phyloP scores from a whole-genome alignment of 2,888 invertebrate genomes.

The Oegoconia quadripuncta region DNA sequence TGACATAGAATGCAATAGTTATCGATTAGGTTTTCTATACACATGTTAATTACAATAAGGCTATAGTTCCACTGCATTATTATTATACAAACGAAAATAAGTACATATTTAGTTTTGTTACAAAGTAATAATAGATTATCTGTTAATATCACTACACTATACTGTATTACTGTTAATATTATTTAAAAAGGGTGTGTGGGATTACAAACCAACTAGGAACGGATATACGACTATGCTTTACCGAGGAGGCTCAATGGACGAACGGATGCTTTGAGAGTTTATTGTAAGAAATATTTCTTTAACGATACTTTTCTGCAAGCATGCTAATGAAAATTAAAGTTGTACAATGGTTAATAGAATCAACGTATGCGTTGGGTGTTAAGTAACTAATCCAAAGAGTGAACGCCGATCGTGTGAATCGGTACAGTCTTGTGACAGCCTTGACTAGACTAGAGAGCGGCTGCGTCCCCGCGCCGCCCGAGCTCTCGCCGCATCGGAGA shows the following conservation, averaged over 20 bases:
- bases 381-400: conserved; percentile 61
- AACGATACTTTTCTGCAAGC: conserved; percentile 49
- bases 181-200: conserved; percentile 62
- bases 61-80: conserved; percentile 48
- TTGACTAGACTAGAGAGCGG: conserved; percentile 31
- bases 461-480: conserved; percentile 13
- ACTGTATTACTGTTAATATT: conserved; percentile 37
- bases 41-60: conserved; percentile 63
- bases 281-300: conserved; percentile 47
- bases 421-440: conserved; percentile 35
- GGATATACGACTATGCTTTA: conserved; percentile 50
- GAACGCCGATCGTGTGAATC: conserved; percentile 41
- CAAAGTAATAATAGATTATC: conserved; percentile 63
- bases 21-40: conserved; percentile 61
- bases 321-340: conserved; percentile 37
- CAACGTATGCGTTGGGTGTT: conserved; percentile 47
- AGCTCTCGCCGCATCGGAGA: conserved; percentile 29
- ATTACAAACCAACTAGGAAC: conserved; percentile 45
- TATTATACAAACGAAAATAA: conserved; percentile 53
- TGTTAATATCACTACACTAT: conserved; percentile 58
- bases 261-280: conserved; percentile 52
- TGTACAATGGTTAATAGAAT: conserved; percentile 39
- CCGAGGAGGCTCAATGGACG: conserved; percentile 60
- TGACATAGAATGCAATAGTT: conserved; percentile 58
- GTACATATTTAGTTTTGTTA: conserved; percentile 68